phyloP scores from a whole-genome alignment of 2,797 vertebrate species.

The Halcyon chelicuti region DNA sequence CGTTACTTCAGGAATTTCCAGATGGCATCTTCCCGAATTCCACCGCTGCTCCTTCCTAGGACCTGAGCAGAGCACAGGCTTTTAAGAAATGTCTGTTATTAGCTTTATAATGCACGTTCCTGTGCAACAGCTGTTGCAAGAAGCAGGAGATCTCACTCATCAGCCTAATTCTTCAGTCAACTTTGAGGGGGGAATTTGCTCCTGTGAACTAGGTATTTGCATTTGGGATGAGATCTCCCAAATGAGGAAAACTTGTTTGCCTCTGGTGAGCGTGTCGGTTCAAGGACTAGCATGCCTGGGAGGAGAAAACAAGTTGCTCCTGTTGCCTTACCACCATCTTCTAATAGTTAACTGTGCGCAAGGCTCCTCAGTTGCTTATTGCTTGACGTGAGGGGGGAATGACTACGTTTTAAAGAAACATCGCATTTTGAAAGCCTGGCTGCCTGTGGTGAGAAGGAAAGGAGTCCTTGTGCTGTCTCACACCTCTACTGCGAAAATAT shows the following conservation, averaged over 20 bases:
- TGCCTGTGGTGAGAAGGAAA: neutral
- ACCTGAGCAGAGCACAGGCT: neutral
- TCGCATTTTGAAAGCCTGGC: neutral
- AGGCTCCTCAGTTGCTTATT: neutral
- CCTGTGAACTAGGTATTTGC: slow-evolving; percentile 14
- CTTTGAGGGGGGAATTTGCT: neutral
- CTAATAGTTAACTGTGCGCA: neutral
- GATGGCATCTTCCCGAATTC: neutral
- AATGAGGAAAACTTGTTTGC: neutral
- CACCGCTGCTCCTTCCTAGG: neutral
- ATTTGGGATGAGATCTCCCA: slow-evolving; percentile 23
- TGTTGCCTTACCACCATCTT: neutral
- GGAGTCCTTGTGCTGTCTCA: neutral
- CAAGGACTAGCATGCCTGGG: neutral
- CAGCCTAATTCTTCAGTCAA: slow-evolving; percentile 6
- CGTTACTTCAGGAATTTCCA: neutral
- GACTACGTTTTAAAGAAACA: neutral
- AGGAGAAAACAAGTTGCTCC: neutral
- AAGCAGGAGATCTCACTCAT: neutral
- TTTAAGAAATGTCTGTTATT: slow-evolving; percentile 13
- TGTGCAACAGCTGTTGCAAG: slow-evolving; percentile 7
- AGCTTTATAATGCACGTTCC: neutral
- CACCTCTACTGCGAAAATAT: neutral
- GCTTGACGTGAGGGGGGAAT: neutral
- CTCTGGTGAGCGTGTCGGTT: neutral